Evolutionary conservation across 2,113 vertebrate genomes (phyloP).

Genomic region (Nycticryphes semicollaris): DNA sequence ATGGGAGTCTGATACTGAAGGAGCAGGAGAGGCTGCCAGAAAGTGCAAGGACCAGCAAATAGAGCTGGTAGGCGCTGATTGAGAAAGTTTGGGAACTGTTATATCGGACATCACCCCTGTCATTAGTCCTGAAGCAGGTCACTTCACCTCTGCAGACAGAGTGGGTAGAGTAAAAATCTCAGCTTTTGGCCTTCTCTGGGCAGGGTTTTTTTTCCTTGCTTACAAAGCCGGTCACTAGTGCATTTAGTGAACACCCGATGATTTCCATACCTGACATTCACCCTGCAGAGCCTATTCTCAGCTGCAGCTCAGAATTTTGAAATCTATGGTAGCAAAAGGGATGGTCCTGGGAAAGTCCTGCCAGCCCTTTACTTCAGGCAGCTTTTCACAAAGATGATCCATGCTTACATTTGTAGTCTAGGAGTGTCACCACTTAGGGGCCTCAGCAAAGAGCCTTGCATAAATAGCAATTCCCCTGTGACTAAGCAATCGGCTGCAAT

Average conservation of each 20-base stretch:
- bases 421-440: background rate
- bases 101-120: background rate
- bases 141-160: background rate
- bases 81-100: background rate
- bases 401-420: background rate
- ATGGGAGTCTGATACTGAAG: background rate
- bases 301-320: background rate
- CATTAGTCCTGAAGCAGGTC: background rate
- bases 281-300: background rate
- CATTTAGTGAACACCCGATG: background rate
- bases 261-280: background rate
- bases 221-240: background rate
- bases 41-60: background rate
- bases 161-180: background rate
- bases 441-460: background rate
- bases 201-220: background rate
- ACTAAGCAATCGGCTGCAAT: background rate
- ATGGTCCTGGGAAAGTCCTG: background rate
- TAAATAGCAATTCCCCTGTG: background rate
- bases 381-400: background rate
- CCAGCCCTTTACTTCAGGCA: background rate
- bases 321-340: fast-evolving
- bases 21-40: background rate
- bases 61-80: background rate
- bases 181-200: background rate